phyloP scores from a whole-genome alignment of 2,888 invertebrate species.

The Pterostichus niger region DNA sequence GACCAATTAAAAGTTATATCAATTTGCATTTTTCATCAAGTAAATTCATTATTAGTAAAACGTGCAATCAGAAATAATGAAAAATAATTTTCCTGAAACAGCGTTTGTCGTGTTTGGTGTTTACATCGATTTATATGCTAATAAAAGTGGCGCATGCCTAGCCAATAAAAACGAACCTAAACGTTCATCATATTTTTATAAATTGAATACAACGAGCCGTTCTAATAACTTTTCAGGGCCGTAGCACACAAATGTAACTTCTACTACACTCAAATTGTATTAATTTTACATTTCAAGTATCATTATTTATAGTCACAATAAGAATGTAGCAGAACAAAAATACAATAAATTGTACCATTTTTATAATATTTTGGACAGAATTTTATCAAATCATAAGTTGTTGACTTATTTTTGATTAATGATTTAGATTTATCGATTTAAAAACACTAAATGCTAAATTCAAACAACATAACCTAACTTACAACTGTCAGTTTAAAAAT shows the following conservation, averaged over 20 bases:
- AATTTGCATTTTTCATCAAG: slow-evolving; percentile 49
- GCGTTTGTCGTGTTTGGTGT: slow-evolving; percentile 37
- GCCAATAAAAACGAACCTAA: slow-evolving; percentile 42
- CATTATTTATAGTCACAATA: no score
- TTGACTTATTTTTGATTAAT: no score
- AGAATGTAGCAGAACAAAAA: no score
- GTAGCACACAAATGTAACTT: neutral
- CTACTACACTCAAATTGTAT: no score
- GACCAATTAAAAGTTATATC: slow-evolving; percentile 18
- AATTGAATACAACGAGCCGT: slow-evolving; percentile 51
- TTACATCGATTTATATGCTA: slow-evolving; percentile 59
- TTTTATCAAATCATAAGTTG: no score
- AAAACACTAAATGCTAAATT: no score
- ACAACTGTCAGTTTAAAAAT: no score
- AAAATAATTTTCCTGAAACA: slow-evolving; percentile 42
- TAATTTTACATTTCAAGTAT: no score
- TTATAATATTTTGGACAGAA: no score
- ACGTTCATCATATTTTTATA: slow-evolving; percentile 47
- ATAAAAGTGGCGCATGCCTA: slow-evolving; percentile 52
- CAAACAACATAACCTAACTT: no score
- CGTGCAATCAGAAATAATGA: slow-evolving; percentile 55
- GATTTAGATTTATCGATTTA: no score
- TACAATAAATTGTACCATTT: no score
- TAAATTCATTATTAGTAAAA: slow-evolving; percentile 34
- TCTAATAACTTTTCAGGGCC: slow-evolving; percentile 39